These are phyloP conservation scores for Tethya wilhelma DNA, from an alignment of 37 sponge, comb jelly and placozoan species.

Conservation along the genomic window DNA sequence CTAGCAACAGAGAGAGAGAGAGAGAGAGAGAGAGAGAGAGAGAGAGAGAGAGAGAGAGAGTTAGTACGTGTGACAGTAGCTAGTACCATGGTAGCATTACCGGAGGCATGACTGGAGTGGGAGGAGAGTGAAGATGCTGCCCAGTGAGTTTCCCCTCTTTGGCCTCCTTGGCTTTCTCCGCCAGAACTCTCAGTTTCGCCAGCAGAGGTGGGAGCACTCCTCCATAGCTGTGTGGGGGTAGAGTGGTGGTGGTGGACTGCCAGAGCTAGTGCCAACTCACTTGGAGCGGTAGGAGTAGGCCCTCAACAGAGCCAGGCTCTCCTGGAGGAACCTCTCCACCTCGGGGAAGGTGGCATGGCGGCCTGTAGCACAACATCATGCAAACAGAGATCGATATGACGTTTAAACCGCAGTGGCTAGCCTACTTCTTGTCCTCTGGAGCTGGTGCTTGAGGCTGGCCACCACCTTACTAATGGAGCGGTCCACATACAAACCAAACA, in stretches of 20 bases:
- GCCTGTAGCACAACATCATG: too few species aligned
- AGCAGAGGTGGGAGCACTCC: slow-evolving; percentile 16
- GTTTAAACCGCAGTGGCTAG: too few species aligned
- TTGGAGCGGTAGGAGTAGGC: too few species aligned
- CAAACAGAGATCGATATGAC: too few species aligned
- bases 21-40: not conserved
- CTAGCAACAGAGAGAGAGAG: not conserved
- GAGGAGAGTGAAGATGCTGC: not conserved
- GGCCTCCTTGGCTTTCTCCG: slow-evolving; percentile 1
- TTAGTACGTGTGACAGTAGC: not conserved
- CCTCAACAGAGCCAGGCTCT: too few species aligned
- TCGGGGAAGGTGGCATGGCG: too few species aligned
- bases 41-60: not conserved
- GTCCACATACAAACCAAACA: slow-evolving; percentile 38
- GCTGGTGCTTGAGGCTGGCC: not conserved
- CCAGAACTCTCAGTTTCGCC: not conserved
- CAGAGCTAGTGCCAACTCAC: too few species aligned
- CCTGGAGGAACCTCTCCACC: too few species aligned
- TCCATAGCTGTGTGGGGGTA: slow-evolving; percentile 38
- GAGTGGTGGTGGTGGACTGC: too few species aligned
- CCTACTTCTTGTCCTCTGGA: too few species aligned
- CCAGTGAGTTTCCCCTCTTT: not conserved
- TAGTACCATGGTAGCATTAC: not conserved
- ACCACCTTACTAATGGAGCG: not conserved
- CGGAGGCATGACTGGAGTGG: not conserved